Conservation (phyloP, 2,797 vertebrate species). For the Nothura maculosa region DNA sequence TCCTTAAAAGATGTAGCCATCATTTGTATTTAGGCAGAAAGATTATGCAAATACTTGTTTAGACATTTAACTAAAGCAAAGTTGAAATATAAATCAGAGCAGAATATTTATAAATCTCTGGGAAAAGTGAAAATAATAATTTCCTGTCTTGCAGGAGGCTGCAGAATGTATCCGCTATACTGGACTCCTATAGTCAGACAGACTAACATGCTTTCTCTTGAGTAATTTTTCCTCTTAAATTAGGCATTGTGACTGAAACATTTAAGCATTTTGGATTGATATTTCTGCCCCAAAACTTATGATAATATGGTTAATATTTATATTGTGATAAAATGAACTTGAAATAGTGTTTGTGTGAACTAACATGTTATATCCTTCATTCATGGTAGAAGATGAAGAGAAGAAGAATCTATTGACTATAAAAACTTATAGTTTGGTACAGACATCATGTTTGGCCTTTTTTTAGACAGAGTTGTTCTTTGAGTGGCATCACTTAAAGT, state of each 20-base stretch:
- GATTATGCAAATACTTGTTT: too few species aligned
- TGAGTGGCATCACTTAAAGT: background rate
- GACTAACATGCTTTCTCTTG: background rate
- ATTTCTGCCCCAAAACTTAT: background rate
- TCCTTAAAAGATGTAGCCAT: background rate
- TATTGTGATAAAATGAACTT: background rate
- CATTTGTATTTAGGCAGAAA: background rate
- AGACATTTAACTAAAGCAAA: background rate
- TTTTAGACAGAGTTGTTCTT: background rate
- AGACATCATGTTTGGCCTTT: background rate
- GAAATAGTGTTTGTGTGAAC: background rate
- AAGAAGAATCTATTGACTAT: background rate
- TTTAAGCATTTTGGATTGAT: background rate
- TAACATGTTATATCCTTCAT: background rate
- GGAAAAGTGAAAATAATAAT: background rate
- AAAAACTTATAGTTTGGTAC: background rate
- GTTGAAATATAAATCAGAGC: background rate
- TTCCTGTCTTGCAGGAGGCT: background rate
- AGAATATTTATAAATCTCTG: background rate
- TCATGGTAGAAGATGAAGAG: background rate
- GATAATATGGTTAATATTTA: background rate
- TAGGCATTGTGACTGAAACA: background rate
- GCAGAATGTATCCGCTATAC: accelerated
- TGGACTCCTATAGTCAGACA: background rate
- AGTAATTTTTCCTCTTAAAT: background rate